Evolutionary conservation across 2,113 vertebrate genomes (phyloP).

Genomic region (Ursus arctos): DNA sequence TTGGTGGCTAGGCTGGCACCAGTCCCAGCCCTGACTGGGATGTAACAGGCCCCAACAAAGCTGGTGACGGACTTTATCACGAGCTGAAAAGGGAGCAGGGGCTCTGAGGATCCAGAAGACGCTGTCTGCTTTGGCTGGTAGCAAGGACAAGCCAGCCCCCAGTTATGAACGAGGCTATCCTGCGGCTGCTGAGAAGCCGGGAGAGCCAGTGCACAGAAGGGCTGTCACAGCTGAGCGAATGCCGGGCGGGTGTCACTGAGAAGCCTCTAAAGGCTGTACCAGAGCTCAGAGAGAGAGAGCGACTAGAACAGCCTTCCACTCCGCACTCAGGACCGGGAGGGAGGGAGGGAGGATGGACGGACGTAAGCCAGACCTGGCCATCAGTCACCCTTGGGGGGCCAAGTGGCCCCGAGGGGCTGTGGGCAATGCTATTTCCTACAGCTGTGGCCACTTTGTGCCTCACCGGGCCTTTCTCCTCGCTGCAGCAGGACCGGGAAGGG

Average conservation of each 20-base stretch:
- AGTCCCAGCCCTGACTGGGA: not conserved
- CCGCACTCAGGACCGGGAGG: no score
- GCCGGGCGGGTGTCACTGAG: no score
- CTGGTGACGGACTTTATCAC: not conserved
- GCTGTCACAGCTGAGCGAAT: not conserved
- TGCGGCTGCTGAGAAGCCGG: not conserved
- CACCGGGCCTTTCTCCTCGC: not conserved
- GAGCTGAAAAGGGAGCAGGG: not conserved
- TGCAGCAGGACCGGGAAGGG: rapidly evolving
- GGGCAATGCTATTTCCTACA: not conserved
- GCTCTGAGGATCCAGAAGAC: not conserved
- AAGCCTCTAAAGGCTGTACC: not conserved
- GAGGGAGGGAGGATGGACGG: no score
- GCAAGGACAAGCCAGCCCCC: rapidly evolving
- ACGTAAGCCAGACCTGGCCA: rapidly evolving
- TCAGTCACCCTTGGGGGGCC: not conserved
- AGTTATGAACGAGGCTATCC: not conserved
- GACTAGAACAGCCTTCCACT: no score
- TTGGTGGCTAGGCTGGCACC: not conserved
- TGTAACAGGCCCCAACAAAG: rapidly evolving
- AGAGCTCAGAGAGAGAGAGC: no score
- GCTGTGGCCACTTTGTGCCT: no score
- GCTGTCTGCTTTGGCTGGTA: not conserved
- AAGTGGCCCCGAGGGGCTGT: rapidly evolving
- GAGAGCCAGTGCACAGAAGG: not conserved